Conservation (phyloP, 1,140 invertebrate species). For the Drosophila equinoxialis region DNA sequence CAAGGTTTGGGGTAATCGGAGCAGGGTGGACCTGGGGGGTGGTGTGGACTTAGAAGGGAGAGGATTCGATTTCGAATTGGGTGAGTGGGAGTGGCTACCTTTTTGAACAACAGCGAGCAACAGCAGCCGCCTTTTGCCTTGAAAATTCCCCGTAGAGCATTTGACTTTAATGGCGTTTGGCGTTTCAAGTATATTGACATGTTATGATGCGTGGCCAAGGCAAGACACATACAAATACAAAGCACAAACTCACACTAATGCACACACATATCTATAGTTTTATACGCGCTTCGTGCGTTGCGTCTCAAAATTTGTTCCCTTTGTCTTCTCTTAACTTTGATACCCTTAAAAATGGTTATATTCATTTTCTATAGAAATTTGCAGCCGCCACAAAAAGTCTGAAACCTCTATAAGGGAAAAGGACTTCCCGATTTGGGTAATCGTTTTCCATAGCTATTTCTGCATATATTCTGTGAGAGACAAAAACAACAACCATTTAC, state of each 20-base stretch:
- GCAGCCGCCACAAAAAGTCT: neutral
- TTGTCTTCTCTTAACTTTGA: constrained; percentile 11
- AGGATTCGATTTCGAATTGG: neutral
- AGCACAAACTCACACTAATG: constrained; percentile 8
- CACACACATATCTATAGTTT: constrained; percentile 32
- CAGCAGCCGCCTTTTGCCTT: constrained; percentile 40
- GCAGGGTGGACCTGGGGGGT: no score
- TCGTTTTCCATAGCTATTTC: no score
- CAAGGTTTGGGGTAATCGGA: neutral
- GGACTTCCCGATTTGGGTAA: no score
- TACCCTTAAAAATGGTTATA: constrained; percentile 10
- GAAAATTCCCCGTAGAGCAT: constrained; percentile 73
- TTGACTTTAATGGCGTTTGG: constrained; percentile 74
- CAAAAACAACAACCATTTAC: no score
- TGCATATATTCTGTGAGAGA: no score
- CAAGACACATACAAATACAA: constrained; percentile 21
- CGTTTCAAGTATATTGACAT: constrained; percentile 69
- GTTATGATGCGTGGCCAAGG: constrained; percentile 75
- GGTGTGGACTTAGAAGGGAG: no score
- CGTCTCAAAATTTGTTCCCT: constrained; percentile 39
- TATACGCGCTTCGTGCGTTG: constrained; percentile 49
- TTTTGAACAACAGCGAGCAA: constrained; percentile 13
- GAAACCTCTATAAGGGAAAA: no score
- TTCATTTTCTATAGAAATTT: neutral
- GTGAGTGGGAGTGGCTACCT: constrained; percentile 39